Evolutionary conservation across 2,113 vertebrate species (phyloP), one percentile per base, ranked within the genome.

Genomic region (Symphodus melops): DNA sequence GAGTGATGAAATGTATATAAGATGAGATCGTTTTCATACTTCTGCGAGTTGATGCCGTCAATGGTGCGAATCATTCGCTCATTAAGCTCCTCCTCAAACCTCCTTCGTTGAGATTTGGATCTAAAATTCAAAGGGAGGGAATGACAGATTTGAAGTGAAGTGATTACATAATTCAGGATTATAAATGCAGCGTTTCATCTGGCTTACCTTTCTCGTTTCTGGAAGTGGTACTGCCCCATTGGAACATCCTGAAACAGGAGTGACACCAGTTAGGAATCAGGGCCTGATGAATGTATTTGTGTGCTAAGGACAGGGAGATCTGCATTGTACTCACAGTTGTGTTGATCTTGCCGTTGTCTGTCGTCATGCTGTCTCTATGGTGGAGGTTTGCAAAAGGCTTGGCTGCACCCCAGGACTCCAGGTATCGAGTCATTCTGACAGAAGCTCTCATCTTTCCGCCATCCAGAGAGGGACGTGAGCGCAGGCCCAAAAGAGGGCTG

Each of bases 341-440:
- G 93, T 96, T 97, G 94, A 99, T 98, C 92, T 96, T 98, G 92
- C 96, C 97, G 0, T 98, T 99, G 93, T 99, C 97, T 0, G 96
- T 96, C 83, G 96, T 98, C 97, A 99, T 97, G 94, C 97, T 99
- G 91, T 98, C 97, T 58, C 97, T 92, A 78, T 99, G 97, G 74
- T 98, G 97, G 57, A 99, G 92, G 85, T 99, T 97, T 60, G 98
- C 98, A 12, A 99, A 99, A 0, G 98, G 98, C 84, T 99, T 99
- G 81, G 97, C 98, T 0, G 98, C 98, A n/a, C 98, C 97, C 98
- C 98, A 99, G 9, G 97, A 99, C 86, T 99, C 98, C 92, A 99
- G 91, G 84, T 99, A 99, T 12, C 98, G 95, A 8, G 98, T 99
- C 98, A 99, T 99, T 80, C 98, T 94, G 37, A 99, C 97, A 0